Conservation (phyloP, 2,888 invertebrate genomes). For the Napeogenes inachia region DNA sequence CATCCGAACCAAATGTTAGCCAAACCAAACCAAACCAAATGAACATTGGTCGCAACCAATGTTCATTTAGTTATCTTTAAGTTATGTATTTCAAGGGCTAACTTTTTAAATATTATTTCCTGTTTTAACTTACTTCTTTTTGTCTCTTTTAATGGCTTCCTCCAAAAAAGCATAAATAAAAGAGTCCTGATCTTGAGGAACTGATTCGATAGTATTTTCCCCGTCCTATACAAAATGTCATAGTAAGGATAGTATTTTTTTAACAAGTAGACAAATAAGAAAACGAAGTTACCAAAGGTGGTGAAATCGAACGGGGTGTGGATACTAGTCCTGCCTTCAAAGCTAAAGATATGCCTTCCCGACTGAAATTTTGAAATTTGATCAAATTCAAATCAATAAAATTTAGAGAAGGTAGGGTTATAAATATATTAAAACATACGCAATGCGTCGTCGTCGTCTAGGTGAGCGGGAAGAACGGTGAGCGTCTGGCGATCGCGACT, state of each 20-base stretch:
- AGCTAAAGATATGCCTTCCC: conserved; percentile 59
- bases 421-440: conserved; percentile 36
- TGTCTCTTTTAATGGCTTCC: conserved; percentile 65
- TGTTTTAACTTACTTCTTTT: conserved; percentile 53
- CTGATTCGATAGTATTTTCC: conserved; percentile 39
- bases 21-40: too few species aligned
- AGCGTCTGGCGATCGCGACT: conserved; percentile 36
- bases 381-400: too few species aligned
- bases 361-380: conserved; percentile 39
- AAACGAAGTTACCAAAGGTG: conserved; percentile 43
- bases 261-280: neutral
- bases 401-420: neutral
- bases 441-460: conserved; percentile 47
- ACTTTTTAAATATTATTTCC: neutral
- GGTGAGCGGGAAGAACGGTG: conserved; percentile 45
- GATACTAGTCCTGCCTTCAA: conserved; percentile 62
- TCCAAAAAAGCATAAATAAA: conserved; percentile 66
- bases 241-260: conserved; percentile 2
- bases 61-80: too few species aligned
- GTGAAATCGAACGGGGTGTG: conserved; percentile 57
- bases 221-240: conserved; percentile 36
- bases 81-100: too few species aligned
- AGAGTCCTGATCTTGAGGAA: conserved; percentile 60
- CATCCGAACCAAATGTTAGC: neutral
- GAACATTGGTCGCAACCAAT: too few species aligned